Evolutionary conservation across 53 echinoderm and acorn worm species (phyloP).

Genomic region (Henricia sp.): DNA sequence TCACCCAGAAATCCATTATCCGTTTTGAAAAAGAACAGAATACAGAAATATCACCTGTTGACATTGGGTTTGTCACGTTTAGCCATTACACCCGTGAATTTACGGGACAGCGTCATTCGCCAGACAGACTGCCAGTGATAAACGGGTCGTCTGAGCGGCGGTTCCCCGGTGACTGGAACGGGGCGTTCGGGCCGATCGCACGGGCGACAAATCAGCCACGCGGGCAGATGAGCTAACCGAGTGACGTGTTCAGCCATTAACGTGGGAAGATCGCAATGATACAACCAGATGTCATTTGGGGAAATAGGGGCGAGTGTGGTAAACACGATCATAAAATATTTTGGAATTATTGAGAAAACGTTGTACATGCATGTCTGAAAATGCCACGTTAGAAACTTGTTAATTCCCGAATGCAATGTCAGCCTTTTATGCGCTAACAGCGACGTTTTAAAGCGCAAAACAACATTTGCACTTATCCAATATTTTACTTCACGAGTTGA

Average conservation of each 20-base stretch:
- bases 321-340: conserved; percentile 34
- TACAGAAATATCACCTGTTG: conserved; percentile 49
- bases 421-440: too few relatives aligned
- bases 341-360: background rate
- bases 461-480: too few relatives aligned
- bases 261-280: conserved; percentile 19
- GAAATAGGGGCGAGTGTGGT: conserved; percentile 9
- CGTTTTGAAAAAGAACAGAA: too few relatives aligned
- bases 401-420: too few relatives aligned
- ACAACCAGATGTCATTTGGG: conserved; percentile 18
- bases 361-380: background rate
- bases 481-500: too few relatives aligned
- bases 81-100: conserved; percentile 45
- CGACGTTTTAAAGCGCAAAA: too few relatives aligned
- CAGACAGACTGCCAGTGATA: conserved; percentile 20
- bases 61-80: conserved; percentile 47
- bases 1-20: too few relatives aligned
- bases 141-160: conserved; percentile 37
- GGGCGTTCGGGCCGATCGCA: background rate
- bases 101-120: conserved; percentile 49
- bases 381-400: too few relatives aligned
- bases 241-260: conserved; percentile 16
- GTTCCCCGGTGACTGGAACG: conserved; percentile 48
- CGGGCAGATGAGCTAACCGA: conserved; percentile 40
- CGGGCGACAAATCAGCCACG: conserved; percentile 30